These are phyloP conservation scores for Cliona cf. orientalis DNA, from an alignment of 37 sponge, comb jelly and placozoan genomes.

Conservation along the genomic window DNA sequence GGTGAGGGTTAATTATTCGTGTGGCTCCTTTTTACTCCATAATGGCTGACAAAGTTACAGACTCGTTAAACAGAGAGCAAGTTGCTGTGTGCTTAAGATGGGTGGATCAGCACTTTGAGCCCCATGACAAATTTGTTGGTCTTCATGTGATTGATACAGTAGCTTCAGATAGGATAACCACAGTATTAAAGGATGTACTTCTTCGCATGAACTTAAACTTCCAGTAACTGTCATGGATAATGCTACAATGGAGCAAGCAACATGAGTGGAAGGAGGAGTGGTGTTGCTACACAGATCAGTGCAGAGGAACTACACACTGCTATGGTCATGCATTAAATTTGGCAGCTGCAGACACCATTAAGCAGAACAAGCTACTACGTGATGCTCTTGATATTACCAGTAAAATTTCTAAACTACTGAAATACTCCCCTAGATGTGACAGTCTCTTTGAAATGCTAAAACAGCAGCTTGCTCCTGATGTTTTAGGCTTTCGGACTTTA, in stretches of 20 bases:
- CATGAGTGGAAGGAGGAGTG: constrained; percentile 49
- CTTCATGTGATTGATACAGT: constrained; percentile 25
- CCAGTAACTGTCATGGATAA: constrained; percentile 42
- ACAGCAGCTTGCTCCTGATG: constrained; percentile 36
- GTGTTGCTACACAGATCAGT: constrained; percentile 45
- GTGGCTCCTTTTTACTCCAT: constrained; percentile 26
- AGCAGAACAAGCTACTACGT: constrained; percentile 31
- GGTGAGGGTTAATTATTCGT: neutral
- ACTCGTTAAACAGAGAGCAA: constrained; percentile 45
- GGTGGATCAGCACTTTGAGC: constrained; percentile 37
- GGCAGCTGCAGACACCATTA: constrained; percentile 28
- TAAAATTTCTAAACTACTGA: constrained; percentile 62
- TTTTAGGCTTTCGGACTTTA: constrained; percentile 43
- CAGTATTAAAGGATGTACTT: constrained; percentile 45
- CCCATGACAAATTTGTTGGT: constrained; percentile 54
- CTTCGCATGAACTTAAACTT: constrained; percentile 32
- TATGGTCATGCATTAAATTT: constrained; percentile 62
- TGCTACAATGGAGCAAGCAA: constrained; percentile 56
- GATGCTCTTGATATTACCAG: constrained; percentile 50
- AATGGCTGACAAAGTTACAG: constrained; percentile 54
- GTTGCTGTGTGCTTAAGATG: constrained; percentile 38
- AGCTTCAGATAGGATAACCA: constrained; percentile 17
- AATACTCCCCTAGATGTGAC: constrained; percentile 52
- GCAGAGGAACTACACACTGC: constrained; percentile 49
- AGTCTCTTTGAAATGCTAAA: constrained; percentile 29